Evolutionary conservation across 2,888 invertebrate species (phyloP).

Genomic region (Rapana venosa): DNA sequence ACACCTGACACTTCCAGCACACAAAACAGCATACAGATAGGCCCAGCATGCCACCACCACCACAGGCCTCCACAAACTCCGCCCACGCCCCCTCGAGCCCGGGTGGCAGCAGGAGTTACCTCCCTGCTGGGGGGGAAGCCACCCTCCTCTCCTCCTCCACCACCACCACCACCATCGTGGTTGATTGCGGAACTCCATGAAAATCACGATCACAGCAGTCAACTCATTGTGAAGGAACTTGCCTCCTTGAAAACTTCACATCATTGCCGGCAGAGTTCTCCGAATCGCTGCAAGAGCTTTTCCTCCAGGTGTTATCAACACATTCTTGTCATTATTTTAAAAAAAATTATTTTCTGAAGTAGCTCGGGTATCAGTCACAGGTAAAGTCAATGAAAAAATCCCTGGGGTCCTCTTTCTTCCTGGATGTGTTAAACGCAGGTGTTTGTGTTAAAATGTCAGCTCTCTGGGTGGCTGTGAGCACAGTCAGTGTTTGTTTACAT

Average conservation of each 20-base stretch:
- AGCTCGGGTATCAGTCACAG: neutral
- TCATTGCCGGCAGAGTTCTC: neutral
- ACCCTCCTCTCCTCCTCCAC: neutral
- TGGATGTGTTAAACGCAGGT: too few species aligned
- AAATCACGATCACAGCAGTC: neutral
- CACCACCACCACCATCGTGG: too few species aligned
- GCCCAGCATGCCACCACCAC: conserved; percentile 38
- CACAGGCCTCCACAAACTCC: neutral
- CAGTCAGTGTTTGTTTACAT: too few species aligned
- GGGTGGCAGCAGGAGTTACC: neutral
- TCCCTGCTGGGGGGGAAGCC: neutral
- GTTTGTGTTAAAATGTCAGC: too few species aligned
- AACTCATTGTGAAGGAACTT: neutral
- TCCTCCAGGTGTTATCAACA: neutral
- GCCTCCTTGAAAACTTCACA: neutral
- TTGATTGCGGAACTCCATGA: neutral
- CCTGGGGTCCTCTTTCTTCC: too few species aligned
- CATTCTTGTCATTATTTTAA: neutral
- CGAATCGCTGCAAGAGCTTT: neutral
- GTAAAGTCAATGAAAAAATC: neutral
- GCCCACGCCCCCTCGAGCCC: neutral
- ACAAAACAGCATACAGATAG: conserved; percentile 20
- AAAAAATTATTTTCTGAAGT: neutral
- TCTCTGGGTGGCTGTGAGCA: too few species aligned
- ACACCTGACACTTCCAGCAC: conserved; percentile 39